Base-by-base conservation (phyloP, 2,113 vertebrate genomes). In the Pimephales promelas region DNA sequence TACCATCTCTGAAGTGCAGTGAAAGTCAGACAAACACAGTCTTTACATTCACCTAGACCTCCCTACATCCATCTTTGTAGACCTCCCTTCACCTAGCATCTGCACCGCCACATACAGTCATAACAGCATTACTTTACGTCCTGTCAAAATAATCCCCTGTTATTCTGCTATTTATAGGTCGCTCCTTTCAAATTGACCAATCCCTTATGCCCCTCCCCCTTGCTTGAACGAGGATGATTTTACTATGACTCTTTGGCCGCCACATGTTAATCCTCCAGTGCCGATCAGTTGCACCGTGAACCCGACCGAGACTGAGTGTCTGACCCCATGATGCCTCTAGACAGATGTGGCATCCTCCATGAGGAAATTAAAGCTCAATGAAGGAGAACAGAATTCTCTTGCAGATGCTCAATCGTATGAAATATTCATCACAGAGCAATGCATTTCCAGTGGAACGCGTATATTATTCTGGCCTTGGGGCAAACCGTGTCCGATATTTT, bases 401-500 rank as follows among this genome's bases (percentile, higher is more conserved):
- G 57, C 66, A 61, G 73, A 79, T 74, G 59, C 71, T 82, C 61
- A 68, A 49, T 81, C 74, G 81, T 66, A 83, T 86, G 77, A 88
- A 89, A 89, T 88, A 89, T 89, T 85, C 84, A 85, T 76, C 61
- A 83, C 34, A 64, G 18, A 85, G 83, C 49, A 28, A 81, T 71
- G 54, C 84, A 62, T 79, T 87, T 87, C 83, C 70, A 86, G 81
- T 56, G 49, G 57, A 84, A 43, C 24, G 59, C 84, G 75, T 81
- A 84, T 86, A 83, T 87, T 86, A 82, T 87, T 87, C 62, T 73
- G 47, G 83, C 83, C 76, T 77, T 45, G 36, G 79, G 84, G 85
- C 73, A 79, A 83, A 70, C 84, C 56, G 56, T 61, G 68, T 59
- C 62, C 34, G 28, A 87, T 88, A 85, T 88, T 85, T 79, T 20